These are phyloP conservation scores for Odontamblyopus lacepedii DNA, from an alignment of 2,797 vertebrate genomes.

Conservation along the genomic window DNA sequence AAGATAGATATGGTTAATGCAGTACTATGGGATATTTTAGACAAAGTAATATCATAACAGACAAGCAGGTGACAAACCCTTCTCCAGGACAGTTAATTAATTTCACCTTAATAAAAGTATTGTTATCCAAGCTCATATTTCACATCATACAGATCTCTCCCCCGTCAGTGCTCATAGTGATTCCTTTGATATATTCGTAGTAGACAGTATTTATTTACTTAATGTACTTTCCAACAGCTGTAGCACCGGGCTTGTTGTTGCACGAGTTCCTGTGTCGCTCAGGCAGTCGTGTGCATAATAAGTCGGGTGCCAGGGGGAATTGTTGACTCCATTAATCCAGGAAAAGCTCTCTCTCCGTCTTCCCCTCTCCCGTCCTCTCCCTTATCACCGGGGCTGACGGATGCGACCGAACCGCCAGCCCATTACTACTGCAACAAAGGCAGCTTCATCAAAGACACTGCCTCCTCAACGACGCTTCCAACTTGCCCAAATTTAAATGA, in stretches of 20 bases:
- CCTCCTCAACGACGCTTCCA: constrained; percentile 29
- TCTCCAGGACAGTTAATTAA: too few species aligned
- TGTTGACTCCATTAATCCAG: constrained; percentile 70
- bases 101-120: too few species aligned
- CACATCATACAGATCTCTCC: neutral
- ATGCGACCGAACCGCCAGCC: constrained; percentile 30
- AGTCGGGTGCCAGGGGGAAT: constrained; percentile 55
- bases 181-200: constrained; percentile 8
- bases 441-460: constrained; percentile 27
- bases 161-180: neutral
- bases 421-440: constrained; percentile 8
- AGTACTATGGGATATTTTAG: too few species aligned
- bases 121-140: neutral
- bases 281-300: constrained; percentile 51
- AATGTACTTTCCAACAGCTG: constrained; percentile 48
- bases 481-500: constrained; percentile 23
- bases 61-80: too few species aligned
- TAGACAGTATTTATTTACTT: constrained; percentile 11
- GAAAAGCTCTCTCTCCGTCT: constrained; percentile 42
- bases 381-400: constrained; percentile 45
- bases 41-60: too few species aligned
- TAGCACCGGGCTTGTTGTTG: constrained; percentile 58
- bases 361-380: constrained; percentile 17
- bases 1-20: too few species aligned
- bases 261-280: constrained; percentile 32